These are phyloP conservation scores for Crotalus helleri DNA, from an alignment of 2,113 vertebrate species.

Conservation along the genomic window DNA sequence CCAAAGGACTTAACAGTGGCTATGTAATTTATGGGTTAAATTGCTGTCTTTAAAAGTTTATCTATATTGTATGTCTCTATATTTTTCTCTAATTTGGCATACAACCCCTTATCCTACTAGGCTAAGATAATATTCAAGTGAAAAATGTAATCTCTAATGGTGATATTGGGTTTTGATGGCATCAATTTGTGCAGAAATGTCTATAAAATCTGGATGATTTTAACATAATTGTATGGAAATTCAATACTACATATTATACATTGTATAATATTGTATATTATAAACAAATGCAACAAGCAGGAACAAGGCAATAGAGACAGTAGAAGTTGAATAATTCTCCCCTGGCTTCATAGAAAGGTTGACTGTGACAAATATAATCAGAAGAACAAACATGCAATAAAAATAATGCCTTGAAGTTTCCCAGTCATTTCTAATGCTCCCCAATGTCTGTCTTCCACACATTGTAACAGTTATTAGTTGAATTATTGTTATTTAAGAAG, in stretches of 20 bases:
- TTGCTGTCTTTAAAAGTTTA: background rate
- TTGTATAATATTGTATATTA: background rate
- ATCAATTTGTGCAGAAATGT: background rate
- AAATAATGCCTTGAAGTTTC: slow-evolving; percentile 16
- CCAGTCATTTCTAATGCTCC: slow-evolving; percentile 16
- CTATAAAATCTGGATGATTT: background rate
- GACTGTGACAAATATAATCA: slow-evolving; percentile 5
- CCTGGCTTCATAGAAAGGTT: slow-evolving; percentile 1
- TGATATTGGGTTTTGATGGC: background rate
- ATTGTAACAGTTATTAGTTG: slow-evolving; percentile 33
- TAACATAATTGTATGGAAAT: background rate
- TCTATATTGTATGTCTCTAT: background rate
- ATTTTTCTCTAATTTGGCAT: background rate
- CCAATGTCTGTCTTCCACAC: background rate
- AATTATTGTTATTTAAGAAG: slow-evolving; percentile 15
- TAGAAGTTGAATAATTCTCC: slow-evolving; percentile 7
- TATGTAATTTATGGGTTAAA: background rate
- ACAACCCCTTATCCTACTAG: slow-evolving; percentile 3
- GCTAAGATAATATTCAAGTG: background rate
- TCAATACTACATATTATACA: background rate
- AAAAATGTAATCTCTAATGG: background rate
- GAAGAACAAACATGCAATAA: slow-evolving; percentile 17
- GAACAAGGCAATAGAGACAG: background rate
- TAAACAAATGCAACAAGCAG: background rate
- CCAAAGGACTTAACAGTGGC: background rate